Base-by-base conservation (phyloP, 2,888 invertebrate genomes). In the Cepaea hortensis region DNA sequence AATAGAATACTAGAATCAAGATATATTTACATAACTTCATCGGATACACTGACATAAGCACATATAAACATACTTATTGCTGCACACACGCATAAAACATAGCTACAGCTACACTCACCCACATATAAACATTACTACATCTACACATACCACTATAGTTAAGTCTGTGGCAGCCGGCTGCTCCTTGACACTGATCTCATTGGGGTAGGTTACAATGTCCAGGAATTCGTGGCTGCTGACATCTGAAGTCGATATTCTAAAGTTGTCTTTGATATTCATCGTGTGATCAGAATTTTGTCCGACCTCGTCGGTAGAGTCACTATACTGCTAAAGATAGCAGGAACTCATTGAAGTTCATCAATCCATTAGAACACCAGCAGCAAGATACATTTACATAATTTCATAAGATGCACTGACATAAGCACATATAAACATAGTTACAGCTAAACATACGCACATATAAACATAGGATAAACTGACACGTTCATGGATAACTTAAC, bases 81-180 rank as follows among this genome's bases (percentile, higher is more conserved):
- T 35, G 35, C 35, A 35, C 35, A 35, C 35, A 35, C 35, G 35
- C 35, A 35, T 35, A 35, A 35, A 35, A 35, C 35, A 35, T 35
- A 35, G 35, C 35, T 18, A n/a, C 68, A 68, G 18, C 68, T 18
- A 20, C 18, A 68, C n/a, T 11, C 13, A 68, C 18, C n/a, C 68
- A 68, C 68, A 68, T n/a, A 68, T 35, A 35, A 35, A 35, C 35
- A 35, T 35, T 35, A 1, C 35, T 35, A 68, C 68, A 68, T 3
- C 18, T 68, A 35, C 20, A 80, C 65, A 50, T 72, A 82, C 79
- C 90, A 93, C 62, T 85, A 87, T 90, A 11, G 90, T 87, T 61
- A 93, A 89, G 84, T 92, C 91, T 0, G 91, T 85, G n/a, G 93
- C 93, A 2, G 91, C 87, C 0, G 92, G 92, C 65, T 90, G 87